Evolutionary conservation across 1,140 invertebrate species (phyloP).

Genomic region (Drosophila albomicans): DNA sequence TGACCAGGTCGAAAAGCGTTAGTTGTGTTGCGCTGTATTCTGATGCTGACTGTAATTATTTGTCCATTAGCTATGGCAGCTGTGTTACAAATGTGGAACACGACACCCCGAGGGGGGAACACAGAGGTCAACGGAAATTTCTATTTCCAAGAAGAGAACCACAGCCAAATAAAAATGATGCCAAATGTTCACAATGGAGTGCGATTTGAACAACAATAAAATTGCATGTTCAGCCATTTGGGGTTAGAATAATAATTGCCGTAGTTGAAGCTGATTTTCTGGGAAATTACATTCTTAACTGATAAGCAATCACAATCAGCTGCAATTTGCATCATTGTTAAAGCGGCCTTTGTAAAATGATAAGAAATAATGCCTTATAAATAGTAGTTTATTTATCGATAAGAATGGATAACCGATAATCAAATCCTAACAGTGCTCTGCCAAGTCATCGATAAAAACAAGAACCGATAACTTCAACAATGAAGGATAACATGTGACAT

Average conservation of each 20-base stretch:
- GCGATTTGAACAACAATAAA: constrained; percentile 18
- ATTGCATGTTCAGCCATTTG: constrained; percentile 1
- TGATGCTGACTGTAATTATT: constrained; percentile 73
- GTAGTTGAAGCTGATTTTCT: background rate
- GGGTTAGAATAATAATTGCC: background rate
- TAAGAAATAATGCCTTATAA: background rate
- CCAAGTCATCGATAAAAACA: too few species aligned
- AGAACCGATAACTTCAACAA: too few species aligned
- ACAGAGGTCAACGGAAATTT: constrained; percentile 56
- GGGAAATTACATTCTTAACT: background rate
- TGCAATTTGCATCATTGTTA: background rate
- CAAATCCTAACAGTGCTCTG: too few species aligned
- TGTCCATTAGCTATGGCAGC: constrained; percentile 70
- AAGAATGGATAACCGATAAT: too few species aligned
- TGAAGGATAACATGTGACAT: too few species aligned
- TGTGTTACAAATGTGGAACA: constrained; percentile 73
- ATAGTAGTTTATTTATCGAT: too few species aligned
- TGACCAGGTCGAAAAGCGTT: constrained; percentile 58
- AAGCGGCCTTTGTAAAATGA: background rate
- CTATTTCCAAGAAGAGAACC: constrained; percentile 49
- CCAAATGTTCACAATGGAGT: constrained; percentile 38
- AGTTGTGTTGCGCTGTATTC: constrained; percentile 24
- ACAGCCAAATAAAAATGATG: constrained; percentile 30
- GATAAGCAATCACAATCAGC: background rate
- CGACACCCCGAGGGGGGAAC: constrained; percentile 37